phyloP scores from a whole-genome alignment of 2,888 invertebrate species.

The Acleris holmiana region DNA sequence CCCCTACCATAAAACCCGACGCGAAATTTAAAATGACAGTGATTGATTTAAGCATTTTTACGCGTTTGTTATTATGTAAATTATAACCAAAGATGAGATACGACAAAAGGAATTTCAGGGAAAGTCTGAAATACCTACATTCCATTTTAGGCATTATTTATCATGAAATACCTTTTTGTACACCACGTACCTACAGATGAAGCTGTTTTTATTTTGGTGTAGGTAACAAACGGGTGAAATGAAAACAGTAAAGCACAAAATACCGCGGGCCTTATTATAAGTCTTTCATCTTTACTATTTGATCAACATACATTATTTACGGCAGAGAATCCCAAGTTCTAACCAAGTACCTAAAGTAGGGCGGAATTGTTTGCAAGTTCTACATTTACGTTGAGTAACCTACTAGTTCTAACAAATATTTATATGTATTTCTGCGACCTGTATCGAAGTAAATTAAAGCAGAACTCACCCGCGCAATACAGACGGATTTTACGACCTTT shows the following conservation, averaged over 20 bases:
- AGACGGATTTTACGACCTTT: not conserved
- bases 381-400: conserved; percentile 27
- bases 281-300: too few species aligned
- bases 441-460: conserved; percentile 1
- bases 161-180: too few species aligned
- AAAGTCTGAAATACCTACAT: too few species aligned
- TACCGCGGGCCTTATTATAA: not conserved
- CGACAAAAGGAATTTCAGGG: too few species aligned
- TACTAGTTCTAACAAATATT: conserved; percentile 1
- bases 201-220: not conserved
- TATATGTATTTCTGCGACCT: conserved; percentile 3
- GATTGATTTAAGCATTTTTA: too few species aligned
- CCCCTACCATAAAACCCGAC: not conserved
- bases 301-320: not conserved
- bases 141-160: too few species aligned
- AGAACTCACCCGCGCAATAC: not conserved
- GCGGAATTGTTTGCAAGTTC: conserved; percentile 23
- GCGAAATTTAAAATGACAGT: too few species aligned
- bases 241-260: not conserved
- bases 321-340: not conserved
- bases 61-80: too few species aligned
- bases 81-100: too few species aligned
- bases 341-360: conserved; percentile 24
- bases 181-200: not conserved
- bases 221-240: not conserved